Percentiles rank a stretch among this genome's conserved stretches.
Conservation (phyloP, 2,797 vertebrate species). For the Arnoldichthys spilopterus region DNA sequence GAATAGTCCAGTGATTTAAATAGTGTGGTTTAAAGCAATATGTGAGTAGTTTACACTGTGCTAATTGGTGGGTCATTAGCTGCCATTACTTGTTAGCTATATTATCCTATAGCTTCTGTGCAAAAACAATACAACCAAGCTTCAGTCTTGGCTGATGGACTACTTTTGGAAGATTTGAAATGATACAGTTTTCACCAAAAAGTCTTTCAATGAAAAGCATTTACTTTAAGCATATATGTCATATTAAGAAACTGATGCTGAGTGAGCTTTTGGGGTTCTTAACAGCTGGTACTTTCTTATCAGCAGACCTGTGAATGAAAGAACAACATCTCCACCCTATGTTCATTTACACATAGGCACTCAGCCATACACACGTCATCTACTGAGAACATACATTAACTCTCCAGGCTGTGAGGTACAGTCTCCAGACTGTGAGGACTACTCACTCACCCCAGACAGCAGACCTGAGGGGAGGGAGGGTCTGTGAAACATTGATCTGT, state of each 20-base stretch:
- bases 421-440: constrained; percentile 3
- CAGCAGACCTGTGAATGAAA: constrained; percentile 10
- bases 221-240: background rate
- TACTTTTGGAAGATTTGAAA: no score
- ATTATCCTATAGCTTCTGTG: no score
- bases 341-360: background rate
- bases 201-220: background rate
- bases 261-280: background rate
- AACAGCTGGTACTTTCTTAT: background rate
- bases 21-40: no score
- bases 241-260: background rate
- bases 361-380: constrained; percentile 13
- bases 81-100: no score
- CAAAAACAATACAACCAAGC: no score
- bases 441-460: constrained; percentile 10
- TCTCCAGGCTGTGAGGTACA: background rate
- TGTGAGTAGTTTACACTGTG: no score
- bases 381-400: background rate
- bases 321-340: background rate
- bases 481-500: background rate
- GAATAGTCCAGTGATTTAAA: no score
- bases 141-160: no score
- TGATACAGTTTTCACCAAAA: no score
- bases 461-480: background rate
- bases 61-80: no score